Percentiles rank a stretch among this genome's conserved stretches.
Evolutionary conservation across 2,113 vertebrate species (phyloP).

Genomic region (Dryoscopus gambensis): DNA sequence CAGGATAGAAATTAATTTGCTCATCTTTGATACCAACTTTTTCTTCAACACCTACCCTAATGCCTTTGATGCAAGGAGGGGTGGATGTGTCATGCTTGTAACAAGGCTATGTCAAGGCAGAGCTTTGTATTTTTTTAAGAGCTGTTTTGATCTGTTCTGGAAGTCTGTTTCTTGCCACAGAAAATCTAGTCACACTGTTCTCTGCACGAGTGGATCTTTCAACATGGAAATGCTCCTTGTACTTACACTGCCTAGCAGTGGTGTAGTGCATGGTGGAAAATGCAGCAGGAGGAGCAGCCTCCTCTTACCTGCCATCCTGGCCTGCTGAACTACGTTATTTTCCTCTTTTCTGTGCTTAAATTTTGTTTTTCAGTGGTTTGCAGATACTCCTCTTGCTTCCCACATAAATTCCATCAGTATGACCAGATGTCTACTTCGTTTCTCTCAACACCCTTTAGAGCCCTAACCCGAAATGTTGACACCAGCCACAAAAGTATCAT

Average conservation of each 20-base stretch:
- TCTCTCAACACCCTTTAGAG: slow-evolving; percentile 9
- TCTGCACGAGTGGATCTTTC: neutral
- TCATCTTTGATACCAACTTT: neutral
- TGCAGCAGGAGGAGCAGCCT: neutral
- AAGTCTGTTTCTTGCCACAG: neutral
- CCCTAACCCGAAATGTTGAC: neutral
- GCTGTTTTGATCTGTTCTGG: neutral
- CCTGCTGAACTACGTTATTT: neutral
- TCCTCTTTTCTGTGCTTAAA: neutral
- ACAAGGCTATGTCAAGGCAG: neutral
- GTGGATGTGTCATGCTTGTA: neutral
- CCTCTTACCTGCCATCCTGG: neutral
- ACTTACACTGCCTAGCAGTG: neutral
- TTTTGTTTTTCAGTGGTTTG: slow-evolving; percentile 1
- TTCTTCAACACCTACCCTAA: neutral
- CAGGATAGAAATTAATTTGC: neutral
- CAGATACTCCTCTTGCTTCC: slow-evolving; percentile 5
- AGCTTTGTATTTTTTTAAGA: neutral
- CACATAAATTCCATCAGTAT: slow-evolving; percentile 49
- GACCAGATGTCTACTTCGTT: slow-evolving; percentile 33
- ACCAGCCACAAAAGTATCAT: neutral
- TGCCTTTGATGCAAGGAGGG: neutral
- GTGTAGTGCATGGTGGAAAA: neutral
- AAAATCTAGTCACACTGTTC: neutral
- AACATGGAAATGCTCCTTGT: neutral